Evolutionary conservation across 2,113 vertebrate genomes (phyloP).

Genomic region (Hippocampus barbouri): DNA sequence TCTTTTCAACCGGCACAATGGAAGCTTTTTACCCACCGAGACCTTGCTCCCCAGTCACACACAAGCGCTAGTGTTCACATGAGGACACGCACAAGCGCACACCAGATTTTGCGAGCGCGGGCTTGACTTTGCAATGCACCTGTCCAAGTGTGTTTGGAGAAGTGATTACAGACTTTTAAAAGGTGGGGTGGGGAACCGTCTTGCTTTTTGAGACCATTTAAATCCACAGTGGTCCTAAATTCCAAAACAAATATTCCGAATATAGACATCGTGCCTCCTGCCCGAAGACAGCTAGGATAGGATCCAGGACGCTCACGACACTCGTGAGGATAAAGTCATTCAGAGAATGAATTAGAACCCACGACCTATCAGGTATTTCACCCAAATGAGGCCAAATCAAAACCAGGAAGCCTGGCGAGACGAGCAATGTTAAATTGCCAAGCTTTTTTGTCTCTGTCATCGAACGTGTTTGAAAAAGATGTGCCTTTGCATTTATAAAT

Average conservation of each 20-base stretch:
- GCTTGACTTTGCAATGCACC: slow-evolving; percentile 2
- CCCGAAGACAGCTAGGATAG: too few relatives aligned
- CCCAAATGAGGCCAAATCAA: too few relatives aligned
- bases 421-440: too few relatives aligned
- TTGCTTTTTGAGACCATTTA: background rate
- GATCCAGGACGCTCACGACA: too few relatives aligned
- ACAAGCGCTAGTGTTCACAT: slow-evolving; percentile 50
- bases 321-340: too few relatives aligned
- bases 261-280: background rate
- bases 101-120: background rate
- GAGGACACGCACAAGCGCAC: background rate
- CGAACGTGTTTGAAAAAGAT: too few relatives aligned
- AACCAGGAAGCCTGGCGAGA: too few relatives aligned
- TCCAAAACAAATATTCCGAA: background rate
- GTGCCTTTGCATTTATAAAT: too few relatives aligned
- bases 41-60: slow-evolving; percentile 27
- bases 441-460: too few relatives aligned
- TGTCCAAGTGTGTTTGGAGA: slow-evolving; percentile 11
- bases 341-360: too few relatives aligned
- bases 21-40: slow-evolving; percentile 40
- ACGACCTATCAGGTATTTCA: too few relatives aligned
- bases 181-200: background rate
- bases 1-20: slow-evolving; percentile 43
- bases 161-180: slow-evolving; percentile 5
- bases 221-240: background rate